Base-by-base conservation (phyloP, 1,140 invertebrate species). In the Achroia grisella region DNA sequence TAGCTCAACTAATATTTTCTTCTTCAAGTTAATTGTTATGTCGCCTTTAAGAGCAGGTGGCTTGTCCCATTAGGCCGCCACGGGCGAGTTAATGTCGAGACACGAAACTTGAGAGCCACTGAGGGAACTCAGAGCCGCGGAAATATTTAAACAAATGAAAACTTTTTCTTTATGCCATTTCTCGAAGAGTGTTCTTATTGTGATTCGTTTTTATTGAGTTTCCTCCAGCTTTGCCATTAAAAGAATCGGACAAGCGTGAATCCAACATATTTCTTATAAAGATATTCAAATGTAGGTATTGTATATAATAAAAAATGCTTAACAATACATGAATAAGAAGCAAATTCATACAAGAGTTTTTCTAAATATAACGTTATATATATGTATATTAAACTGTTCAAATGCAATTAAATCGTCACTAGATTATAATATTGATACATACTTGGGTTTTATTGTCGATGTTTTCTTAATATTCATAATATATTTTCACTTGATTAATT, bases 101-200 rank as follows among this genome's bases (percentile, higher is more conserved):
- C 68, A 71, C 62, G 67, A 69, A 80, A 77, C 69, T 71, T 59
- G 65, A 71, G 62, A 66, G 51, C 48, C 56, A 60, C 58, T 47
- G 57, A 46, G 62, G 60, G 61, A 73, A 65, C 59, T 64, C 62
- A 44, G 41, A 56, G 48, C 62, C 62, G 59, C 63, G 64, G 69
- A 81, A 82, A 80, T 82, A 77, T 82, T 84, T 84, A 80, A 84
- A 79, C 80, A 80, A 84, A 80, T 81, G 81, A 79, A 81, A 83
- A 84, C 67, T 78, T 84, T 80, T 73, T 64, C 71, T 68, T 78
- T 73, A 72, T 72, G 50, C 65, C 59, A 73, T 70, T 76, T 77
- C 63, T 59, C 54, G 62, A 65, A 71, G 52, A 62, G 43, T 65
- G 56, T 65, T 60, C 66, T 76, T 71, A 72, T 74, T 76, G 61